Base-by-base conservation (phyloP, 2,113 vertebrate species). In the Oxygymnocypris stewartii region DNA sequence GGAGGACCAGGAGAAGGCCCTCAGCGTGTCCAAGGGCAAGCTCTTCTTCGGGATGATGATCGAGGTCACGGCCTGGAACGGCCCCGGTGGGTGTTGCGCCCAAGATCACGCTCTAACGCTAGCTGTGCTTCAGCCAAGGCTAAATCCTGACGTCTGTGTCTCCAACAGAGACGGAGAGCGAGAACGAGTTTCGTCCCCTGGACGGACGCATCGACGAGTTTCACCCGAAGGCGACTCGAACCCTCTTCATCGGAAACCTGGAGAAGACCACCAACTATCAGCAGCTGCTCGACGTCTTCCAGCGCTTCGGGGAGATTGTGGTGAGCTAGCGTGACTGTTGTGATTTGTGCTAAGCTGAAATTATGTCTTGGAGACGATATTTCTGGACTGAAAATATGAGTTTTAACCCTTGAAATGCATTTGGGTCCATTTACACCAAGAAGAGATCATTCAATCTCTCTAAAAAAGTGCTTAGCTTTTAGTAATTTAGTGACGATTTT, bases 41-140 rank as follows among this genome's bases (percentile, higher is more conserved):
- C 96, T 97, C 14, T 97, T 97, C 92, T 97, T 97, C 79, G 96
- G 96, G 85, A 97, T 97, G 96, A 94, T 97, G 92, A 97, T 97
- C 6, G 96, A 97, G 90, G 96, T 97, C 49, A 97, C 96, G 0
- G 96, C 96, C 1, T 97, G 96, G 96, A 95, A 96, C 89, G 96
- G 96, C 86, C 96, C 96, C 91, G 96, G 96, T 97, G 90, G 91
- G 93, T 65, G 20, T 63, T 8, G 0, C 28, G n/a, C 51, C 16
- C 16, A 54, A 54, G 51, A 20, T 3, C 20, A 23, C 57, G 0
- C 63, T 65, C 4, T 65, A 65, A 10, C 11, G 25, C 25, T 31
- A 7, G 14, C 59, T 37, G 20, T 18, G 49, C 13, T 12, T 16
- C n/a, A 59, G 37, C 12, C n/a, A 1, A 54, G 25, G 12, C 2